These are phyloP conservation scores for Drosophila subquinaria DNA, from an alignment of 2,888 invertebrate genomes.

Conservation along the genomic window DNA sequence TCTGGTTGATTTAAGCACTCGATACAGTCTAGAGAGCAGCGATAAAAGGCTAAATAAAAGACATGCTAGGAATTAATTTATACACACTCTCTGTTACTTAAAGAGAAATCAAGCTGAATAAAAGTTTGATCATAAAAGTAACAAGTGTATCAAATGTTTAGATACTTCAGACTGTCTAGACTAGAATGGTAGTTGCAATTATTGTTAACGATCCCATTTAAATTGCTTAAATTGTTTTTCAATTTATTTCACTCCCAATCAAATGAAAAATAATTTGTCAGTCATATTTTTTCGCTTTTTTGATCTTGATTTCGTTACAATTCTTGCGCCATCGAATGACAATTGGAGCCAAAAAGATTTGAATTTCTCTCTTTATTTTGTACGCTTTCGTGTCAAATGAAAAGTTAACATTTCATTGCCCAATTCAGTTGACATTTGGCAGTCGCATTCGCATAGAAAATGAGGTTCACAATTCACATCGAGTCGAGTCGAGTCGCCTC, in stretches of 20 bases:
- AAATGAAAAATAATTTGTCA: slow-evolving; percentile 22
- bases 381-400: slow-evolving; percentile 55
- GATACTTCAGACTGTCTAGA: slow-evolving; percentile 12
- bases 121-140: background rate
- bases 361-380: slow-evolving; percentile 32
- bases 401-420: slow-evolving; percentile 79
- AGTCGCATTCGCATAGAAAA: slow-evolving; percentile 75
- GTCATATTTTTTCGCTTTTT: slow-evolving; percentile 4
- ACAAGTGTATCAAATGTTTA: background rate
- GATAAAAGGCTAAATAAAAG: slow-evolving; percentile 45
- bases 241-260: slow-evolving; percentile 12
- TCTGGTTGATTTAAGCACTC: slow-evolving; percentile 58
- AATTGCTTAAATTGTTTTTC: slow-evolving; percentile 18
- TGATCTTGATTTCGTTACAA: slow-evolving; percentile 20
- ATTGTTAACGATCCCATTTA: slow-evolving; percentile 11
- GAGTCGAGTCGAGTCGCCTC: slow-evolving; percentile 6
- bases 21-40: slow-evolving; percentile 27
- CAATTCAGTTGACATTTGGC: slow-evolving; percentile 76
- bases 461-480: slow-evolving; percentile 61
- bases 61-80: slow-evolving; percentile 34
- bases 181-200: slow-evolving; percentile 2
- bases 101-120: background rate
- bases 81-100: background rate
- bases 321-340: slow-evolving; percentile 5
- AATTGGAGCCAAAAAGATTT: slow-evolving; percentile 1